Evolutionary conservation across 1,140 invertebrate species (phyloP).

Genomic region (Olivierus martensii): DNA sequence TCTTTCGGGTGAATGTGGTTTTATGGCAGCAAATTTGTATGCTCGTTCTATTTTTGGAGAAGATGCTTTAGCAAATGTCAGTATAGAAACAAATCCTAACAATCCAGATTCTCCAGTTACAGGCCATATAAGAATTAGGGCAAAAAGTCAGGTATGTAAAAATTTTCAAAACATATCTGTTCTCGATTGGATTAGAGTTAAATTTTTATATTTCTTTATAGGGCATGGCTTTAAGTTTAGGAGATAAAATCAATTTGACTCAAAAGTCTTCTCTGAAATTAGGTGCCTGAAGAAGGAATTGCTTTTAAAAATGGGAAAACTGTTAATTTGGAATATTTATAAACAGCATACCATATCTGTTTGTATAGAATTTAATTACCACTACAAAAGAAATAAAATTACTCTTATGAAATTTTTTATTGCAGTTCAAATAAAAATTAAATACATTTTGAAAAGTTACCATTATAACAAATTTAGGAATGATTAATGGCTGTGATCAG

Average conservation of each 20-base stretch:
- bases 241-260: constrained; percentile 89
- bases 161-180: background rate
- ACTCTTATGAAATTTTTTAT: no score
- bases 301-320: background rate
- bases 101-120: constrained; percentile 76
- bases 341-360: no score
- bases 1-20: constrained; percentile 88
- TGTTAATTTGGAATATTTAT: no score
- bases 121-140: constrained; percentile 92
- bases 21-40: constrained; percentile 99
- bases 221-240: constrained; percentile 93
- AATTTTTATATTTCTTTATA: constrained; percentile 28
- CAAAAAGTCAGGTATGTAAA: constrained; percentile 78
- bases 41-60: constrained; percentile 98
- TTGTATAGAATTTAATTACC: no score
- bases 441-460: no score
- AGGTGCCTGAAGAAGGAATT: constrained; percentile 1
- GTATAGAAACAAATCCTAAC: constrained; percentile 82
- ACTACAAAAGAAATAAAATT: no score
- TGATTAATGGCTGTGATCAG: constrained; percentile 40
- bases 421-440: no score
- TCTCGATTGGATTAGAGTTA: background rate
- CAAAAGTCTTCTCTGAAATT: constrained; percentile 44
- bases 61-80: constrained; percentile 95
- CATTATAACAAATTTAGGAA: no score